phyloP scores from a whole-genome alignment of 2,797 vertebrate genomes.

The Agapornis canus region DNA sequence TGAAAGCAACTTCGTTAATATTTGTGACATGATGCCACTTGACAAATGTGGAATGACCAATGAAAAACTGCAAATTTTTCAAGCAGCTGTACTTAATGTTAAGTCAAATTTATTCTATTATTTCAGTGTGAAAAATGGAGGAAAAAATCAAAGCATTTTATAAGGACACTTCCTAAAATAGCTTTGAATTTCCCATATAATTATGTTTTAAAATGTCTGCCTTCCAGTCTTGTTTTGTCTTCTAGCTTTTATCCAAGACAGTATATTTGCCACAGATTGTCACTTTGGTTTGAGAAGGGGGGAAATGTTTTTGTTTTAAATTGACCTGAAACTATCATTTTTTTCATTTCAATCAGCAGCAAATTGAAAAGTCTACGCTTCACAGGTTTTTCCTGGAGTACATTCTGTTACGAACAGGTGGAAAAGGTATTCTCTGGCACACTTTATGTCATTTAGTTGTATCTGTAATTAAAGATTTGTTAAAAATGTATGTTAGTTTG shows the following conservation, averaged over 20 bases:
- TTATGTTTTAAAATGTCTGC: neutral
- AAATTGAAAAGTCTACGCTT: neutral
- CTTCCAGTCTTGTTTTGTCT: neutral
- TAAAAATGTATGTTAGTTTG: neutral
- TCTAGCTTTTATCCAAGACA: neutral
- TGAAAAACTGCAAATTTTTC: neutral
- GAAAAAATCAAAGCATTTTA: neutral
- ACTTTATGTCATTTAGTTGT: neutral
- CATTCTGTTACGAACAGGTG: neutral
- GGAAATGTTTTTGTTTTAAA: neutral
- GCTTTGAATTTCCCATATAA: neutral
- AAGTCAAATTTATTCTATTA: neutral
- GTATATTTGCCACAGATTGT: neutral
- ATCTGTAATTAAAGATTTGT: neutral
- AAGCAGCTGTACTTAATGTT: neutral
- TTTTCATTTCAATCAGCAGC: neutral
- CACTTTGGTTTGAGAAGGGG: neutral
- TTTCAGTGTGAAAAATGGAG: neutral
- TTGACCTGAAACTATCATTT: neutral
- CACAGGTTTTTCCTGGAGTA: neutral
- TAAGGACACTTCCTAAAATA: neutral
- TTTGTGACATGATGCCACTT: neutral
- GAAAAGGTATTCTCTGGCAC: neutral
- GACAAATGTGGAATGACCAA: neutral
- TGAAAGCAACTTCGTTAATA: neutral